Evolutionary conservation across 2,797 vertebrate species (phyloP).

Genomic region (Sebastes baramenuke): DNA sequence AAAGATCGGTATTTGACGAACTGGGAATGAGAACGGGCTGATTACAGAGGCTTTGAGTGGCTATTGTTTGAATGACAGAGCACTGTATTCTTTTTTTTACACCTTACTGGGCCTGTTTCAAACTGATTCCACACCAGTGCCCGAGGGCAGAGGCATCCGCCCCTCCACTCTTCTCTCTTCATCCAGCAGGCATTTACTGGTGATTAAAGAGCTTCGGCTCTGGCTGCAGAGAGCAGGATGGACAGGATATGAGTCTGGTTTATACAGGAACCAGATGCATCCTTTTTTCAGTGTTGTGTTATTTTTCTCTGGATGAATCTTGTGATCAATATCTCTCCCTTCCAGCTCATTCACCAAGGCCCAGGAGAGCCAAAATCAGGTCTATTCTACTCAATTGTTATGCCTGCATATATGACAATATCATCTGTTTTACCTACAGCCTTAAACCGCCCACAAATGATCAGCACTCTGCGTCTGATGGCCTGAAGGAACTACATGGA

Average conservation of each 20-base stretch:
- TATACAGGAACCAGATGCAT: constrained; percentile 63
- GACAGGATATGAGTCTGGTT: constrained; percentile 54
- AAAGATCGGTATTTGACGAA: accelerated
- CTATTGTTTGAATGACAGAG: background rate
- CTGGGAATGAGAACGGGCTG: no score
- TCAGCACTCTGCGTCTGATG: background rate
- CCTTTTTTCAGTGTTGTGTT: constrained; percentile 15
- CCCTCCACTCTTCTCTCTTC: background rate
- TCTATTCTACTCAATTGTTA: background rate
- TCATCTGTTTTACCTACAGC: background rate
- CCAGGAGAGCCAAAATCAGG: background rate
- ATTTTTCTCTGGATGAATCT: background rate
- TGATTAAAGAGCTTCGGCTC: background rate
- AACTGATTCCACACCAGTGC: constrained; percentile 7
- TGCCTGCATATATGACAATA: background rate
- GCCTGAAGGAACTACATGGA: no score
- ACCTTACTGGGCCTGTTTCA: background rate
- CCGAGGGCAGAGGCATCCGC: background rate
- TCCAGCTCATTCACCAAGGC: background rate
- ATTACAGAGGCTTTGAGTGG: background rate
- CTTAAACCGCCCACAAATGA: background rate
- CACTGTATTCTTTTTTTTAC: background rate
- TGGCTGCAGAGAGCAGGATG: background rate
- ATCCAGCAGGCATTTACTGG: background rate
- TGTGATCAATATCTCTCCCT: background rate